These are phyloP conservation scores for Zaprionus ornatus DNA, from an alignment of 1,140 invertebrate genomes.

Conservation along the genomic window DNA sequence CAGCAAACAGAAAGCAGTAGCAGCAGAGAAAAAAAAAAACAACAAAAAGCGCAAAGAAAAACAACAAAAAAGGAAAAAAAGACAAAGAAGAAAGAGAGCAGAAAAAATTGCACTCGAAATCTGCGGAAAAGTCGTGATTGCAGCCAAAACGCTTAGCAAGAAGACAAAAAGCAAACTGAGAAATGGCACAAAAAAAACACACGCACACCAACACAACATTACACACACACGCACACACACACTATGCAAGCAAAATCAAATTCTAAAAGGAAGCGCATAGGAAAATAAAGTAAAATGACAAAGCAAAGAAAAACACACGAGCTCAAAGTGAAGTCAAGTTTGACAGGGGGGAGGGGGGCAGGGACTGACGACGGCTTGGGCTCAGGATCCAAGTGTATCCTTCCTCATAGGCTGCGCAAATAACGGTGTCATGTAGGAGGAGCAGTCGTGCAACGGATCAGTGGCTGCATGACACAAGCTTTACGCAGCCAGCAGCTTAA, in stretches of 20 bases:
- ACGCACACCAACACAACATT: background rate
- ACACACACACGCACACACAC: background rate
- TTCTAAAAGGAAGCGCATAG: slow-evolving; percentile 44
- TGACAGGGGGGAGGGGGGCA: background rate
- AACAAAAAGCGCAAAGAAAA: background rate
- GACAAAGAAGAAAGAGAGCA: slow-evolving; percentile 26
- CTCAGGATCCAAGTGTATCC: slow-evolving; percentile 4
- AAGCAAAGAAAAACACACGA: slow-evolving; percentile 68
- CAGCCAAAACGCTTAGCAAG: slow-evolving; percentile 74
- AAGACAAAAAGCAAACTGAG: slow-evolving; percentile 36
- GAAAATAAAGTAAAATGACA: slow-evolving; percentile 69
- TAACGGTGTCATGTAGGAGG: slow-evolving; percentile 49
- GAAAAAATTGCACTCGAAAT: slow-evolving; percentile 76
- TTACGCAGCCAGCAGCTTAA: slow-evolving; percentile 24
- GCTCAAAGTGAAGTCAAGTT: slow-evolving; percentile 67
- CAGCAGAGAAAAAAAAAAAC: slow-evolving; percentile 40
- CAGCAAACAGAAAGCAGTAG: slow-evolving; percentile 20
- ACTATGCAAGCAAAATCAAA: slow-evolving; percentile 27
- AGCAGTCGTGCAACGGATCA: slow-evolving; percentile 47
- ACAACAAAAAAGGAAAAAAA: slow-evolving; percentile 14
- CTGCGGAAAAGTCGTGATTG: slow-evolving; percentile 81
- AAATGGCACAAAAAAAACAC: slow-evolving; percentile 11
- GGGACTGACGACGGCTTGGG: background rate
- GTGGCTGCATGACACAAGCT: slow-evolving; percentile 28
- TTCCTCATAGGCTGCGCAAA: slow-evolving; percentile 49